Conservation (phyloP, 1,140 invertebrate genomes). For the Hycleus phaleratus region DNA sequence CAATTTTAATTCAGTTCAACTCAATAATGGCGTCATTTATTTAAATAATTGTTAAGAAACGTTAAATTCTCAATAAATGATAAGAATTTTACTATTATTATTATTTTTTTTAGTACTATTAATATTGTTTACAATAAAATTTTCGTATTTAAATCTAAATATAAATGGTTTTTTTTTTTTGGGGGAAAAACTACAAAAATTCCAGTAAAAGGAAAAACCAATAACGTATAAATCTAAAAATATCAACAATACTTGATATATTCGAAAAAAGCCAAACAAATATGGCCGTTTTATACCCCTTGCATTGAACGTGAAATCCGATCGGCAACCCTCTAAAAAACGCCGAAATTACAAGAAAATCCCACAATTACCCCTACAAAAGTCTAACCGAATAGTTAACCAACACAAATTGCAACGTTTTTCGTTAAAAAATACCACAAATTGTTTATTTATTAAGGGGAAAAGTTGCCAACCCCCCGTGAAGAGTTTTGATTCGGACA, state of each 20-base stretch:
- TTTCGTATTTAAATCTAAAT: too few species aligned
- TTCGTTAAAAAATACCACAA: neutral
- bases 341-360: neutral
- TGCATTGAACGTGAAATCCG: neutral
- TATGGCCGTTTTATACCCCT: slow-evolving; percentile 8
- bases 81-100: neutral
- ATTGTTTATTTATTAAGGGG: neutral
- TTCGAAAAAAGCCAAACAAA: slow-evolving; percentile 3
- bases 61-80: neutral
- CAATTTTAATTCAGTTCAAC: neutral
- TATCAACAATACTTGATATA: neutral
- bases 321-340: neutral
- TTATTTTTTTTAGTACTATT: too few species aligned
- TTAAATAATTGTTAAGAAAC: neutral
- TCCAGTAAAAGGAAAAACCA: too few species aligned
- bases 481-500: neutral
- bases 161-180: too few species aligned
- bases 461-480: neutral
- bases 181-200: neutral
- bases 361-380: neutral
- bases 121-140: too few species aligned
- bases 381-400: neutral
- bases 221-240: too few species aligned
- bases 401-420: too few species aligned
- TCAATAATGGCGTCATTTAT: neutral